These are phyloP conservation scores for Hirtodrosophila confusa DNA, from an alignment of 2,888 invertebrate genomes.

Conservation along the genomic window DNA sequence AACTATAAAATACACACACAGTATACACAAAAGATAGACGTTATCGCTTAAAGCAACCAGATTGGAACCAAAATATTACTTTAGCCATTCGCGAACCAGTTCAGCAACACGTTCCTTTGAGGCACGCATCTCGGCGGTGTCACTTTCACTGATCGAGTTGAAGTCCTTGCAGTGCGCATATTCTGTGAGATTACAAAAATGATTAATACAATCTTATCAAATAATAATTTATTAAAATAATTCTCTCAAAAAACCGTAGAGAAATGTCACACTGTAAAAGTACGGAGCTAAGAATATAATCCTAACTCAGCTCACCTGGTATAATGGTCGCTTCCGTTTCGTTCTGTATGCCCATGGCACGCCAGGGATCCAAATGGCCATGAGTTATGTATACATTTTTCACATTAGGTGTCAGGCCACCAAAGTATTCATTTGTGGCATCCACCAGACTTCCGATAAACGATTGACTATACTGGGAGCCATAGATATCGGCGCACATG, in stretches of 20 bases:
- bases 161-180: conserved; percentile 83
- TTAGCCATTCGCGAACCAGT: conserved; percentile 79
- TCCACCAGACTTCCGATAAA: conserved; percentile 63
- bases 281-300: background rate
- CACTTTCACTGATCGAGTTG: conserved; percentile 72
- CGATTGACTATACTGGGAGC: conserved; percentile 64
- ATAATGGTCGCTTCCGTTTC: conserved; percentile 75
- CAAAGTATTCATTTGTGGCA: conserved; percentile 85
- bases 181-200: conserved; percentile 47
- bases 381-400: conserved; percentile 85
- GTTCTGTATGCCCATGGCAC: conserved; percentile 84
- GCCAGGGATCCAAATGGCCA: conserved; percentile 86
- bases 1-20: conserved; percentile 4
- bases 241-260: too few species aligned
- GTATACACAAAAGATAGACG: conserved; percentile 1
- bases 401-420: conserved; percentile 84
- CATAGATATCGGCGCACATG: conserved; percentile 79
- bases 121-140: conserved; percentile 75
- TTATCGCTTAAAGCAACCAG: conserved; percentile 7
- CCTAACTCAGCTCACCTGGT: conserved; percentile 60
- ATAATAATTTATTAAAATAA: too few species aligned
- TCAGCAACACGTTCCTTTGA: conserved; percentile 80
- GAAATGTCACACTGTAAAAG: too few species aligned
- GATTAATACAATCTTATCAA: background rate
- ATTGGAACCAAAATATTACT: conserved; percentile 17